Percentiles rank a stretch among this genome's conserved stretches.
These are phyloP conservation scores for Patiria miniata DNA, from an alignment of 35 echinoderm and acorn worm genomes.

Conservation along the genomic window DNA sequence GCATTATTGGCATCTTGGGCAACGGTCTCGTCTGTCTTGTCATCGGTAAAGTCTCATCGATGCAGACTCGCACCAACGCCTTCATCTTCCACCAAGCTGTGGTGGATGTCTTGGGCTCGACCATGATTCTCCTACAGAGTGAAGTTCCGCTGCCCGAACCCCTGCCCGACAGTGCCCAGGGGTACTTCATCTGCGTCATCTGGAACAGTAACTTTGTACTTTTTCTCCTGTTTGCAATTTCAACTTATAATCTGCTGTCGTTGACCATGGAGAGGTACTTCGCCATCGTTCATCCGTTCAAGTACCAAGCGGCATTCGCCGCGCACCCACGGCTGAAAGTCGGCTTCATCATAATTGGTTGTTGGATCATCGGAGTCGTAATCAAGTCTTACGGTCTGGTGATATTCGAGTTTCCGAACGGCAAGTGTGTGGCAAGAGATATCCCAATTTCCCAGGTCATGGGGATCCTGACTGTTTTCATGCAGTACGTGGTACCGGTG, in stretches of 20 bases:
- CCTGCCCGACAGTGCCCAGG: constrained; percentile 3
- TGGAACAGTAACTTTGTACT: constrained; percentile 49
- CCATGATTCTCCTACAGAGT: background rate
- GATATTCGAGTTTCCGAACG: background rate
- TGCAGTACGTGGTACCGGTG: constrained; percentile 34
- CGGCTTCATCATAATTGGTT: background rate
- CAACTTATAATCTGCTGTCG: constrained; percentile 48
- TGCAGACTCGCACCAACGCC: constrained; percentile 38
- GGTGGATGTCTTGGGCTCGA: constrained; percentile 12
- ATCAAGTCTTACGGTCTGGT: background rate
- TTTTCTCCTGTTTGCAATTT: constrained; percentile 40
- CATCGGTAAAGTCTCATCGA: background rate
- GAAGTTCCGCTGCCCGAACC: constrained; percentile 22
- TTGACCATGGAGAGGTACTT: constrained; percentile 71
- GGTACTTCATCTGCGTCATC: constrained; percentile 35
- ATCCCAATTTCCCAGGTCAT: background rate
- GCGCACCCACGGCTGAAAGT: background rate
- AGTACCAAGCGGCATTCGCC: constrained; percentile 5
- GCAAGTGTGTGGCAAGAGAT: background rate
- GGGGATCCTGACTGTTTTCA: background rate
- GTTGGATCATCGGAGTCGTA: constrained; percentile 29
- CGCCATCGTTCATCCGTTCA: constrained; percentile 64
- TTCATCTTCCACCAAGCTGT: constrained; percentile 45
- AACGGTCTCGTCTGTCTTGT: constrained; percentile 33
- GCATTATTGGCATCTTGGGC: constrained; percentile 15